phyloP scores from a whole-genome alignment of 2,113 vertebrate genomes.

The Poeciliopsis turrubarensis region DNA sequence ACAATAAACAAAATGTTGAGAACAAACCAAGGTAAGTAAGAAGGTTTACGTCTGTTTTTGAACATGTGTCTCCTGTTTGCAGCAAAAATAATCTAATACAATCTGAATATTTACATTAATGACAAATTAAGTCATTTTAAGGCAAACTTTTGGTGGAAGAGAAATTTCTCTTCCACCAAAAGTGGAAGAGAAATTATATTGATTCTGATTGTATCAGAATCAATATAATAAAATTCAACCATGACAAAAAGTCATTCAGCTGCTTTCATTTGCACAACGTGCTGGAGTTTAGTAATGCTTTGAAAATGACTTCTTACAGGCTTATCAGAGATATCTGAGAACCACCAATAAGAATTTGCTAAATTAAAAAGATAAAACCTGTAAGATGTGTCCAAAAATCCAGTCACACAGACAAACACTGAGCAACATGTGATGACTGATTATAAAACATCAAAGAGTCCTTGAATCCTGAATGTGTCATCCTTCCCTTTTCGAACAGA shows the following conservation, averaged over 20 bases:
- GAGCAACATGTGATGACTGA: slow-evolving; percentile 6
- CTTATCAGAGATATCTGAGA: neutral
- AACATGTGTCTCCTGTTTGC: too few relatives aligned
- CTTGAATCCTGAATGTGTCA: slow-evolving; percentile 21
- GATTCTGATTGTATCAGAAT: too few relatives aligned
- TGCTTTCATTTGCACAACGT: neutral
- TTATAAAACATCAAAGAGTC: slow-evolving; percentile 29
- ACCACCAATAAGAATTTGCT: slow-evolving; percentile 5
- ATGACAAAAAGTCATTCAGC: neutral
- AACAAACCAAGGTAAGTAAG: neutral
- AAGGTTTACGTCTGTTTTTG: too few relatives aligned
- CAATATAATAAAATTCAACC: neutral
- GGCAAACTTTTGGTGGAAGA: neutral
- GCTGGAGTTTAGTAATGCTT: neutral
- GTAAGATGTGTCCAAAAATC: neutral
- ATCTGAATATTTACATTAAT: neutral
- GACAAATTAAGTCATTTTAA: neutral
- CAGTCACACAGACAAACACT: neutral
- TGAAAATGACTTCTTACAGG: neutral
- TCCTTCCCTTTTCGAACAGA: slow-evolving; percentile 19
- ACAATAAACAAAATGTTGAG: neutral
- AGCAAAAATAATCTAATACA: too few relatives aligned
- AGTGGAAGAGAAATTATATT: too few relatives aligned
- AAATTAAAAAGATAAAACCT: slow-evolving; percentile 5
- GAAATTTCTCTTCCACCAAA: too few relatives aligned